Evolutionary conservation across 2,113 vertebrate species (phyloP).

Genomic region (Natator depressus): DNA sequence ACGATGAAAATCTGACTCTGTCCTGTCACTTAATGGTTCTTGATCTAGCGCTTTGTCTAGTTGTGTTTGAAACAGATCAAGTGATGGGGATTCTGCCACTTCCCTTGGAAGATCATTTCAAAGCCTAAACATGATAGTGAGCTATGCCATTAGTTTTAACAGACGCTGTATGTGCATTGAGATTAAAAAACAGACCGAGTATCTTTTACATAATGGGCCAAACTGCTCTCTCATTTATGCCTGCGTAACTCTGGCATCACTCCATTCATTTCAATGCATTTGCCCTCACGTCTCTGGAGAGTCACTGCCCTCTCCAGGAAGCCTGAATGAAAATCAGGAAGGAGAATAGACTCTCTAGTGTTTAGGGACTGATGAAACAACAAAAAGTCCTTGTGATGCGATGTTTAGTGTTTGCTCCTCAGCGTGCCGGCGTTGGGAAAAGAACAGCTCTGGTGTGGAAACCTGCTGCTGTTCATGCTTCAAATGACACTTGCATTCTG

Average conservation of each 20-base stretch:
- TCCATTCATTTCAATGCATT: neutral
- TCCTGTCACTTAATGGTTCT: neutral
- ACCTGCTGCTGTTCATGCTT: neutral
- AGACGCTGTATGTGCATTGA: neutral
- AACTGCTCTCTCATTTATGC: neutral
- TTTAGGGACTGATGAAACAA: neutral
- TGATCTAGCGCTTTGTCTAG: neutral
- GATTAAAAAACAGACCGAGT: neutral
- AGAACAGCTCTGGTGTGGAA: neutral
- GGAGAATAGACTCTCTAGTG: neutral
- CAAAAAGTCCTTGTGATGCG: neutral
- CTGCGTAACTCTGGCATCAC: neutral
- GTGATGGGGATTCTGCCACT: neutral
- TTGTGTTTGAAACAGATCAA: neutral
- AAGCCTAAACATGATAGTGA: neutral
- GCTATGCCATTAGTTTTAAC: neutral
- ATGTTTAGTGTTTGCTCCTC: neutral
- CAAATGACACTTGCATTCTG: neutral
- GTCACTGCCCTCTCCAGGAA: neutral
- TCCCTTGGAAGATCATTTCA: neutral
- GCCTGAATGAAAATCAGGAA: neutral
- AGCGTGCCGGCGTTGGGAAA: neutral
- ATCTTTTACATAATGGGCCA: neutral
- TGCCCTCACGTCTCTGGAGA: neutral
- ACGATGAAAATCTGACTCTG: neutral